These are phyloP conservation scores for Danaus melanippus DNA, from an alignment of 1,140 invertebrate genomes.

Conservation along the genomic window DNA sequence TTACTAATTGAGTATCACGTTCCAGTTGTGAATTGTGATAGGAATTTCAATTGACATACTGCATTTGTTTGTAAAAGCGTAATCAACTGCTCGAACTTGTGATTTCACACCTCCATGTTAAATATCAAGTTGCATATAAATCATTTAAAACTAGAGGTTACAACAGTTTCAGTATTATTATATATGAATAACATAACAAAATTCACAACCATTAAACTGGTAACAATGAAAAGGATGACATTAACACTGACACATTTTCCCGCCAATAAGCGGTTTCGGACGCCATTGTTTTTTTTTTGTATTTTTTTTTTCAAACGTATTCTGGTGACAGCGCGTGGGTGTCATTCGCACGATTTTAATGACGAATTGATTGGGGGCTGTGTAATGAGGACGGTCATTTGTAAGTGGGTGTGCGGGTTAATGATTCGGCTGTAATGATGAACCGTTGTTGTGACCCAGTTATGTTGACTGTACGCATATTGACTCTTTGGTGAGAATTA, in stretches of 20 bases:
- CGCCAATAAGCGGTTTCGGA: slow-evolving; percentile 42
- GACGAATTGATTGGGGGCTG: slow-evolving; percentile 56
- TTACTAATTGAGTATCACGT: too few species aligned
- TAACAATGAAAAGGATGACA: slow-evolving; percentile 18
- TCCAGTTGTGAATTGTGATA: too few species aligned
- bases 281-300: slow-evolving; percentile 44
- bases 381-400: slow-evolving; percentile 42
- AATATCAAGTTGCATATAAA: too few species aligned
- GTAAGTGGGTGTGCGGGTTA: slow-evolving; percentile 49
- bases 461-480: slow-evolving; percentile 14
- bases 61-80: too few species aligned
- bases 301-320: slow-evolving; percentile 38
- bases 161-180: not conserved
- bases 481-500: slow-evolving; percentile 11
- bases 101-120: too few species aligned
- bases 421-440: slow-evolving; percentile 47
- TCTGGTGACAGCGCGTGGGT: slow-evolving; percentile 42
- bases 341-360: slow-evolving; percentile 50
- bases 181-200: not conserved
- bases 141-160: too few species aligned
- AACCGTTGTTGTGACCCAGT: slow-evolving; percentile 51
- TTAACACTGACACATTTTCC: slow-evolving; percentile 49
- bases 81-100: too few species aligned
- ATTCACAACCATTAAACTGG: not conserved
- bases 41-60: too few species aligned